Conservation (phyloP, 2,888 invertebrate genomes). For the Eudemis profundana region DNA sequence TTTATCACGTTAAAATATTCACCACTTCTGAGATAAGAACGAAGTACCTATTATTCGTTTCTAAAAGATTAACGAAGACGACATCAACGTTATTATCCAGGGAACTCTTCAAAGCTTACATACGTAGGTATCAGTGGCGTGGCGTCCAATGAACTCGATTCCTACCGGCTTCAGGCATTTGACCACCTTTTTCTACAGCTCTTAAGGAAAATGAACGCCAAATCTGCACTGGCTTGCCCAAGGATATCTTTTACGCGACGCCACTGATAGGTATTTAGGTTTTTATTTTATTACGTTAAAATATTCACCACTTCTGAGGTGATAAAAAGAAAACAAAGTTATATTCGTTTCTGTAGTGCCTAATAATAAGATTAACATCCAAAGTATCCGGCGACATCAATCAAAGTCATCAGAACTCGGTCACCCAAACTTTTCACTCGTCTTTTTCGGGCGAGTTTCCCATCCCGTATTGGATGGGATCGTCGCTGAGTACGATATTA, state of each 20-base stretch:
- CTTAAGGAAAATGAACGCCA: no score
- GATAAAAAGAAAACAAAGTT: background rate
- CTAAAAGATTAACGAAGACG: no score
- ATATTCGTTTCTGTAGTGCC: background rate
- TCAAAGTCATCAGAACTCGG: slow-evolving; percentile 25
- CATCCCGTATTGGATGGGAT: slow-evolving; percentile 2
- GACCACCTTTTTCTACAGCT: no score
- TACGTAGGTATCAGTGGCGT: no score
- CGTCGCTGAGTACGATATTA: slow-evolving; percentile 17
- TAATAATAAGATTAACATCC: background rate
- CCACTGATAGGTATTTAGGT: no score
- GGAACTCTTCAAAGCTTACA: no score
- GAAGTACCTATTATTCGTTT: no score
- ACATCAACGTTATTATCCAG: no score
- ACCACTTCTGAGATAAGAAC: background rate
- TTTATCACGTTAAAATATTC: background rate
- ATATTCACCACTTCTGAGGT: background rate
- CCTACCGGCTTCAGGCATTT: no score
- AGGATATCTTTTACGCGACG: no score
- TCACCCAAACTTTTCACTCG: slow-evolving; percentile 19
- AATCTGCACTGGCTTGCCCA: no score
- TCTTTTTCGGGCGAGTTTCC: background rate
- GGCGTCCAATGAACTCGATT: no score
- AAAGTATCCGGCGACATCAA: slow-evolving; percentile 25
- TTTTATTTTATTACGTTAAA: background rate